Conservation (phyloP, 2,113 vertebrate genomes). For the Hiodon tergisus region DNA sequence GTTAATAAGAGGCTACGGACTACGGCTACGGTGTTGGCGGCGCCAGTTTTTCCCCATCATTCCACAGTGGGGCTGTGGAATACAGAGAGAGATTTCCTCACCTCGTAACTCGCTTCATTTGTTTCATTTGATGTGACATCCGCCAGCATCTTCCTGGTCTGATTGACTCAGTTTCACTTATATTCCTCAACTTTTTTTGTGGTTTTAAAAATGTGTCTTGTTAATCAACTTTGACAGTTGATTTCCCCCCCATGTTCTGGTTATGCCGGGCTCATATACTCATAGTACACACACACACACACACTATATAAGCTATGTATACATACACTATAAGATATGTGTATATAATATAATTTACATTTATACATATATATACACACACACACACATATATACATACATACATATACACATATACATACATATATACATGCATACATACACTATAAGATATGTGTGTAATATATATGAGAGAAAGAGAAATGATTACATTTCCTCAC, state of each 20-base stretch:
- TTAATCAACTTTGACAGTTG: slow-evolving; percentile 43
- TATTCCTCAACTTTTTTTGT: slow-evolving; percentile 31
- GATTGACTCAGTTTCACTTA: slow-evolving; percentile 35
- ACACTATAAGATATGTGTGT: too few species aligned
- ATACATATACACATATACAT: too few species aligned
- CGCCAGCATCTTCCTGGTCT: slow-evolving; percentile 27
- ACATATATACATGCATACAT: too few species aligned
- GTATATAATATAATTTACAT: too few species aligned
- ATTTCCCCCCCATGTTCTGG: slow-evolving; percentile 23
- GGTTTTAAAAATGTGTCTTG: slow-evolving; percentile 35
- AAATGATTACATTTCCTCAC: too few species aligned
- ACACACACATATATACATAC: too few species aligned
- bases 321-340: too few species aligned
- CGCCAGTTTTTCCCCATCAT: slow-evolving; percentile 24
- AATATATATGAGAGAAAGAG: too few species aligned
- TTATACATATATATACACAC: too few species aligned
- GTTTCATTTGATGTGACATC: slow-evolving; percentile 48
- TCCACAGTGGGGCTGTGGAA: slow-evolving; percentile 18
- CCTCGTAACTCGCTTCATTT: slow-evolving; percentile 44
- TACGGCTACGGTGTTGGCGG: background rate
- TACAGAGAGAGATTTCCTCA: slow-evolving; percentile 33
- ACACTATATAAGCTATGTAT: too few species aligned
- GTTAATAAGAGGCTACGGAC: slow-evolving; percentile 9
- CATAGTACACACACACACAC: too few species aligned
- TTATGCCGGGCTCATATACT: slow-evolving; percentile 28